Evolutionary conservation across 2,113 vertebrate genomes (phyloP), one percentile per base, ranked within the genome.

Genomic region (Xenopus laevis): DNA sequence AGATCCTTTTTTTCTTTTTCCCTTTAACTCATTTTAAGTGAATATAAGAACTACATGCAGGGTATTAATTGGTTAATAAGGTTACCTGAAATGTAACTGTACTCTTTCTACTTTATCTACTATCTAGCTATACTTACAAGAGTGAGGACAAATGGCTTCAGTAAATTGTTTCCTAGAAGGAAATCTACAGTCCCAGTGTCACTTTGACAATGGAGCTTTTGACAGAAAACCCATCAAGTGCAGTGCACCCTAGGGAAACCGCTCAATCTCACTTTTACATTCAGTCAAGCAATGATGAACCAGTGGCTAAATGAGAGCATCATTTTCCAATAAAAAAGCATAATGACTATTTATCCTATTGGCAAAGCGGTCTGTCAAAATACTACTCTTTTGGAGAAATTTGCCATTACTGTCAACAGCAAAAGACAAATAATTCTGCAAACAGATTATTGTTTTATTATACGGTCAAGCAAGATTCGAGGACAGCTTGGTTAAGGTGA

Each of bases 161-260:
- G 83, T 91, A 92, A 95, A 94, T 92, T 87, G 89, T 91, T 93
- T 90, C 86, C 88, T 91, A 75, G 82, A 79, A 85, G 88, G 85
- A 90, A 89, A 89, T 84, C 81, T 79, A 82, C 83, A 82, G 89
- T 86, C 83, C 86, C 86, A 79, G 85, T 82, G 79, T 90, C 84
- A 84, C 93, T 94, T 95, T 90, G 91, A 93, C 86, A 89, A 87
- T 89, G 83, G 92, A 87, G 88, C 87, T 0, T 95, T 93, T 94
- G 94, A 93, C 93, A 96, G 91, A 90, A 89, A 81, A 89, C 90
- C 88, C 79, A 85, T 93, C 93, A 94, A 65, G 64, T 71, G 53
- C 78, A 87, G 81, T 65, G 79, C 81, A 80, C 89, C 89, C 91
- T 55, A 18, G 84, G 88, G 88, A 92, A 84, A 86, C 84, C 72